Conservation (phyloP, 2,888 invertebrate genomes). For the Diplolepis rosae region DNA sequence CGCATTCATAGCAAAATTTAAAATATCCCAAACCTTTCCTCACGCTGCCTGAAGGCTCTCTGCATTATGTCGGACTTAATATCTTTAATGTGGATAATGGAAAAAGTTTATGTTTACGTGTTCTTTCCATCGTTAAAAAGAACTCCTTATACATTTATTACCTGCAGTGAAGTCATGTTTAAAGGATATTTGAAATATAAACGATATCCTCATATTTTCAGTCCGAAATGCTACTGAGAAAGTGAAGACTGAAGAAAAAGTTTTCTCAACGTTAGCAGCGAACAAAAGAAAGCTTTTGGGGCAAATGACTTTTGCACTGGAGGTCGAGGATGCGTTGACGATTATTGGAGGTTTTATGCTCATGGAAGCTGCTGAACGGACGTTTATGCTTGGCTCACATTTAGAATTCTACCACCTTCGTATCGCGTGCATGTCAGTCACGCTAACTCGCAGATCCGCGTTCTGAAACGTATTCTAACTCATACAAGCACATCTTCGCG, state of each 20-base stretch:
- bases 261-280: not conserved
- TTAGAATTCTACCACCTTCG: constrained; percentile 30
- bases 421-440: constrained; percentile 35
- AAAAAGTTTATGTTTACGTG: not conserved
- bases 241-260: too few relatives aligned
- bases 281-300: not conserved
- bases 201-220: too few relatives aligned
- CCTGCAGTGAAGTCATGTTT: too few relatives aligned
- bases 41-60: constrained; percentile 7
- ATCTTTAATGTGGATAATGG: constrained; percentile 4
- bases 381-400: constrained; percentile 33
- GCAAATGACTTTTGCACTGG: constrained; percentile 2
- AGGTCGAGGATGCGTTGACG: constrained; percentile 11
- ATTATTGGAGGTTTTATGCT: constrained; percentile 7
- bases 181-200: too few relatives aligned
- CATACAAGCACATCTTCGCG: not conserved
- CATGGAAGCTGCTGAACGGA: constrained; percentile 9
- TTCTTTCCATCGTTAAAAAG: not conserved
- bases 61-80: constrained; percentile 19
- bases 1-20: constrained; percentile 27
- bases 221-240: too few relatives aligned
- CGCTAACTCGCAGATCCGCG: constrained; percentile 26
- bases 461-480: constrained; percentile 7
- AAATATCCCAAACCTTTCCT: constrained; percentile 19
- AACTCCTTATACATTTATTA: not conserved